Evolutionary conservation across 2,888 invertebrate genomes (phyloP).

Genomic region (Cyclophora punctaria): DNA sequence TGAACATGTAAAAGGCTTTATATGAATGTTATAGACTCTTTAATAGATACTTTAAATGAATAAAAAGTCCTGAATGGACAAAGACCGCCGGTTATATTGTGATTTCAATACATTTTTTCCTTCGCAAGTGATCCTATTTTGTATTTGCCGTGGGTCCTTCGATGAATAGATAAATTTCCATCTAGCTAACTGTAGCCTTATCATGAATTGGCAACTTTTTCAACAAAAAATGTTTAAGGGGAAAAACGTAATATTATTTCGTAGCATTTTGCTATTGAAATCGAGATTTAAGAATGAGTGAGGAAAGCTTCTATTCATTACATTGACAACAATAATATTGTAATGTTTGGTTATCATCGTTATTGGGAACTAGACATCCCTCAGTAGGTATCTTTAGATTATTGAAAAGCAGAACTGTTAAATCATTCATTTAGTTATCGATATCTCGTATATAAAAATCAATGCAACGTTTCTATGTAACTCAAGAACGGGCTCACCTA

Average conservation of each 20-base stretch:
- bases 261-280: conserved; percentile 27
- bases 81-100: conserved; percentile 64
- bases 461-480: too few species aligned
- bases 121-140: conserved; percentile 65
- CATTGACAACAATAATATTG: not conserved
- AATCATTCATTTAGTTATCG: too few species aligned
- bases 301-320: conserved; percentile 18
- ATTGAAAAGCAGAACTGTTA: too few species aligned
- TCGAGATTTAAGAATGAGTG: conserved; percentile 20
- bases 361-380: too few species aligned
- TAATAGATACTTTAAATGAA: conserved; percentile 31
- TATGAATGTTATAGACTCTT: conserved; percentile 11
- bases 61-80: conserved; percentile 56
- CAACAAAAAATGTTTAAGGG: conserved; percentile 34
- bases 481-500: too few species aligned
- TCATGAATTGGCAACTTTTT: conserved; percentile 61
- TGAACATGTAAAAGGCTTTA: too few species aligned
- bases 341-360: too few species aligned
- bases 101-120: conserved; percentile 69
- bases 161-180: conserved; percentile 33
- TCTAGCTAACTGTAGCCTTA: conserved; percentile 55
- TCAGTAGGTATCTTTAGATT: too few species aligned
- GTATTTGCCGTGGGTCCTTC: conserved; percentile 48
- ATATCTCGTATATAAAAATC: too few species aligned
- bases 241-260: conserved; percentile 33